Evolutionary conservation across 1,140 invertebrate species (phyloP), one percentile per base, ranked within the genome.

Genomic region (Brachionus manjavacas): DNA sequence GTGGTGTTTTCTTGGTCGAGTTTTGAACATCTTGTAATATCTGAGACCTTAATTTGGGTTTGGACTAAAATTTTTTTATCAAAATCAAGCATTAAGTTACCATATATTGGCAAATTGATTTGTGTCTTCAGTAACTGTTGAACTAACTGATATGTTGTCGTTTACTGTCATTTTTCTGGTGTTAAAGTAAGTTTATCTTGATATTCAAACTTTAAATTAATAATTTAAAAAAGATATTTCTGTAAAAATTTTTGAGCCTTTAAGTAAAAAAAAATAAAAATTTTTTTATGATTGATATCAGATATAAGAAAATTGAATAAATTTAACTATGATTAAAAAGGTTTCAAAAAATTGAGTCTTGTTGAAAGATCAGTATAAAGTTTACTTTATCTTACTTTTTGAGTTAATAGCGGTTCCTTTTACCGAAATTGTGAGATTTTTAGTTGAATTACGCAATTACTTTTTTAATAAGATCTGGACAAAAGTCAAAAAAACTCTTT

Each of bases 11-110:
- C 60, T 85, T 83, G n/a, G 84, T 80, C 16, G 81, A 83, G 35
- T 68, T 68, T 70, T 72, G 46, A n/a, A 83, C 81, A 70, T 83
- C 81, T 68, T 68, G 81, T 55, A 83, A 83, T 6, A 83, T 83
- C 20, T 43, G 41, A 23, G 68, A 49, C 79, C 79, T 80, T 41
- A 20, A 78, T 68, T 31, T 14, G 14, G 28, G 9, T 23, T 16
- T 31, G 35, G 35, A 68, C 25, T 28, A 28, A 28, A 35, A 35
- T 0, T 35, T 35, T 35, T 35, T 35, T 7, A 14, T 64, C 25
- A 16, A 25, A 0, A 0, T 23, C 16, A 16, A 12, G 43, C 43
- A 46, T n/a, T n/a, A 14, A 72, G 3, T 11, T 39, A 72, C 72
- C 72, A 76, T 43, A 76, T 76, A n/a, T 46, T 76, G 20, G 39